These are phyloP conservation scores for Myotis lucifugus DNA, from an alignment of 2,113 vertebrate genomes.

Conservation along the genomic window DNA sequence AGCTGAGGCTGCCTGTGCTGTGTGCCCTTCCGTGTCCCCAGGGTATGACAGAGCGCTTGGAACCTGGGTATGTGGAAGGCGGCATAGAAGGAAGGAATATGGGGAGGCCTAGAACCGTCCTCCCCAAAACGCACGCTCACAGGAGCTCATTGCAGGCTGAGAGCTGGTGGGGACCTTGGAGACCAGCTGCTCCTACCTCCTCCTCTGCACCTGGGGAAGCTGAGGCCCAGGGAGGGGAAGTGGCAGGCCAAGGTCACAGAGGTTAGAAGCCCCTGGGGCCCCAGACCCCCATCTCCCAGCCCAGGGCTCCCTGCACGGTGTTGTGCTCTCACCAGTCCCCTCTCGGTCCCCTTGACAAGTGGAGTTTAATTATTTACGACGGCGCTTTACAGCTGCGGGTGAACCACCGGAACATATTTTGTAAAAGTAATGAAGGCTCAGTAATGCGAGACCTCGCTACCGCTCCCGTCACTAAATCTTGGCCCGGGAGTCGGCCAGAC, in stretches of 20 bases:
- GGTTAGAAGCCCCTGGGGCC: not conserved
- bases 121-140: accelerated
- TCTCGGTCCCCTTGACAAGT: conserved; percentile 61
- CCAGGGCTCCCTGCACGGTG: accelerated
- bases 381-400: conserved; percentile 62
- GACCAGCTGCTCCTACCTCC: not conserved
- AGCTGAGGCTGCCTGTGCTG: accelerated
- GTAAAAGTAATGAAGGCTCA: conserved; percentile 79
- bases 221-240: accelerated
- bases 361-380: conserved; percentile 77
- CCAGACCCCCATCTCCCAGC: not conserved
- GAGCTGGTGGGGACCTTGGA: not conserved
- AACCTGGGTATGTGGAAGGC: not conserved
- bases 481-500: conserved; percentile 20
- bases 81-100: accelerated
- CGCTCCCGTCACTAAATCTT: conserved; percentile 68
- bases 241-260: not conserved
- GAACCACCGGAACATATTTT: conserved; percentile 72
- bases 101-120: accelerated
- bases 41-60: not conserved
- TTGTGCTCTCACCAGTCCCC: not conserved
- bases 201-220: accelerated
- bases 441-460: conserved; percentile 69
- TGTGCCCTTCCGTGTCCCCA: not conserved
- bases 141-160: accelerated